A percentile compares a stretch with the other conserved stretches of the same genome.
Evolutionary conservation across 2,888 invertebrate species (phyloP).

Genomic region (Herminia tarsipennalis): DNA sequence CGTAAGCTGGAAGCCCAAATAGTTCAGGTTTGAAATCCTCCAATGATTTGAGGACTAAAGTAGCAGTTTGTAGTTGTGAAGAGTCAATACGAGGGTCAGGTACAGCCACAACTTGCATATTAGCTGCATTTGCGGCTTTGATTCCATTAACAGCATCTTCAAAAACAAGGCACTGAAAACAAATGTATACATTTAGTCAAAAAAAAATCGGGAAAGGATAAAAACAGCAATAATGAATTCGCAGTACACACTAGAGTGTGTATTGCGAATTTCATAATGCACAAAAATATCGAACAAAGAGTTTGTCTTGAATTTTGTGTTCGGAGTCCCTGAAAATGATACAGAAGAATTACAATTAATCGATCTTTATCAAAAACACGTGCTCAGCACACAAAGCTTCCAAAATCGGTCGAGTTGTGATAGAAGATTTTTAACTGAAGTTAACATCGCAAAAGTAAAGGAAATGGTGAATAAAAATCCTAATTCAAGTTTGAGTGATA

Average conservation of each 20-base stretch:
- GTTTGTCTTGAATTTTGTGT: too few relatives aligned
- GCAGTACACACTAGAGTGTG: too few relatives aligned
- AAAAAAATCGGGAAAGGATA: not conserved
- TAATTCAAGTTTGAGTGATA: too few relatives aligned
- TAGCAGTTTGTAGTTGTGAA: conserved; percentile 78
- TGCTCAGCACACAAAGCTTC: too few relatives aligned
- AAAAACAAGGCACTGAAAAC: conserved; percentile 91
- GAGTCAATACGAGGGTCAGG: conserved; percentile 86
- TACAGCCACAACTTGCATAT: conserved; percentile 94
- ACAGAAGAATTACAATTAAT: not conserved
- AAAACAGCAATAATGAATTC: not conserved
- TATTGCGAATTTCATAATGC: too few relatives aligned
- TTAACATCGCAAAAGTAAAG: too few relatives aligned
- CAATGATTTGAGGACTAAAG: conserved; percentile 89
- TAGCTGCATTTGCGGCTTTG: conserved; percentile 90
- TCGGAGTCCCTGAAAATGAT: not conserved
- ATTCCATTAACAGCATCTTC: conserved; percentile 97
- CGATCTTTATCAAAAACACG: not conserved
- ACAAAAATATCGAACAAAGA: too few relatives aligned
- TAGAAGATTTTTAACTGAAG: too few relatives aligned
- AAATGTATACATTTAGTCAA: not conserved
- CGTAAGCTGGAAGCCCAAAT: conserved; percentile 90
- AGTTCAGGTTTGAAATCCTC: conserved; percentile 92
- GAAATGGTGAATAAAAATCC: too few relatives aligned
- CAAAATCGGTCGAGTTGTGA: too few relatives aligned